These are phyloP conservation scores for Nezara viridula DNA, from an alignment of 2,888 invertebrate genomes.

Conservation along the genomic window DNA sequence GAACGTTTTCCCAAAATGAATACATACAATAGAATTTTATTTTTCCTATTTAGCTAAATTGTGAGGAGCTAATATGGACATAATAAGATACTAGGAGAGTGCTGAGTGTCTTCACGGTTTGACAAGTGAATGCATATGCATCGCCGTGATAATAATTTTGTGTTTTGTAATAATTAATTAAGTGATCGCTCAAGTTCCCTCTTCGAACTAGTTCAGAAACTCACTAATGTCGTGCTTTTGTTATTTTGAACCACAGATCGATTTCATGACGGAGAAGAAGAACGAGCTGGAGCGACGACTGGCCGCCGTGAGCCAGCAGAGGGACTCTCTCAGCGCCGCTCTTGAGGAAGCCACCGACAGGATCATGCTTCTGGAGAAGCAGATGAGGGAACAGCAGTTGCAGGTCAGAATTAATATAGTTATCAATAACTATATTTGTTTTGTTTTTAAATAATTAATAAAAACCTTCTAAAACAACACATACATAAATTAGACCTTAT, in stretches of 20 bases:
- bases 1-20: no score
- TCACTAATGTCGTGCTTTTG: background rate
- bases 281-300: constrained; percentile 87
- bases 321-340: constrained; percentile 82
- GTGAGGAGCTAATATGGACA: background rate
- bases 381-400: constrained; percentile 84
- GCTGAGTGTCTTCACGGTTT: background rate
- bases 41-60: background rate
- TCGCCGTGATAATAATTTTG: background rate
- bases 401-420: constrained; percentile 71
- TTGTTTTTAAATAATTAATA: no score
- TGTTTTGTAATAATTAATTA: no score
- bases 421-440: no score
- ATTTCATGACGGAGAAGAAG: constrained; percentile 85
- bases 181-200: background rate
- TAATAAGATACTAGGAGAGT: background rate
- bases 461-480: no score
- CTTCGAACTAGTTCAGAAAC: background rate
- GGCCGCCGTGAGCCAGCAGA: constrained; percentile 81
- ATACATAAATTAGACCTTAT: no score
- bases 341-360: constrained; percentile 93
- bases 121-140: background rate
- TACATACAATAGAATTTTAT: no score
- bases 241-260: constrained; percentile 73
- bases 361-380: constrained; percentile 84